Evolutionary conservation across 2,113 vertebrate species (phyloP), one percentile per base, ranked within the genome.

Genomic region (Hydrochoerus hydrochaeris): DNA sequence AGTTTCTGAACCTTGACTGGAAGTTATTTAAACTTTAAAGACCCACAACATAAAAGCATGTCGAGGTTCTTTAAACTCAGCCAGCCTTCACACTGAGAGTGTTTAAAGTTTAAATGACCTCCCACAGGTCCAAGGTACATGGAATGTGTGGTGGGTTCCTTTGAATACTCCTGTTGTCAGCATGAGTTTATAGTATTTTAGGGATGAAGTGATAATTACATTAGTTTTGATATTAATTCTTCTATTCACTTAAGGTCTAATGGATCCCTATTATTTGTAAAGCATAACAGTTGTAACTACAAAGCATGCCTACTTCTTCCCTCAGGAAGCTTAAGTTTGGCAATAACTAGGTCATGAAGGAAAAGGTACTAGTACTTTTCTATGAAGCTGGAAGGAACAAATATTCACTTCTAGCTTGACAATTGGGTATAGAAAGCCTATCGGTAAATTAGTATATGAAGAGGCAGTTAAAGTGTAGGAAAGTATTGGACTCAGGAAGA

Each of bases 21-120:
- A 96, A 97, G 89, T 97, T 94, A 96, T 94, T 97, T 97, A 96
- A 96, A 97, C 94, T 97, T 96, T 95, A 97, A 97, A 97, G 91
- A 96, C 52, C 63, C 81, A 90, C 89, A 97, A 83, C 88, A 94
- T 97, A 89, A 97, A 98, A 96, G 95, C 84, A 91, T 93, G 86
- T 69, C 91, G 84, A 97, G 95, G 87, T 95, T 63, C 83, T 96
- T 97, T 97, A 98, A 96, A 97, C 91, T 96, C 96, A 97, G 87
- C 7, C 6, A 96, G 94, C 84, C 91, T 96, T 96, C 91, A 96
- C 80, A 78, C 69, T 90, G 83, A 95, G 97, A 71, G 69, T 90
- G 71, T 94, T 97, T 96, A 96, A 98, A 96, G 83, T 96, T 97
- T 96, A 97, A 96, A 97, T 97, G 89, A 63, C 52, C 24, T 97